phyloP scores from a whole-genome alignment of 2,888 invertebrate genomes.

The Acrobasis consociella region DNA sequence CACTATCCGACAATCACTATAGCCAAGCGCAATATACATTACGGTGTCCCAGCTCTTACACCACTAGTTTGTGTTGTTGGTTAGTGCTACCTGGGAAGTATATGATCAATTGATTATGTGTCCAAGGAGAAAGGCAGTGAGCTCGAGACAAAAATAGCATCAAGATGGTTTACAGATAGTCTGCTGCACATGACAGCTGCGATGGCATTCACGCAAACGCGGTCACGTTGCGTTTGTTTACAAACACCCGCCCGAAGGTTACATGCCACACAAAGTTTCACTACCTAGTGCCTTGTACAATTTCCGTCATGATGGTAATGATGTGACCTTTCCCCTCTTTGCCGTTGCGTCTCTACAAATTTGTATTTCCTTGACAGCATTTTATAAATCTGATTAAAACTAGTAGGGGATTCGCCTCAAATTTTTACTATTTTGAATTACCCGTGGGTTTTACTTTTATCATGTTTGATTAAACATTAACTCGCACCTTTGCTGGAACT shows the following conservation, averaged over 20 bases:
- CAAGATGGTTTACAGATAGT: slow-evolving; percentile 11
- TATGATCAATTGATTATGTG: background rate
- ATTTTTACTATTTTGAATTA: too few species aligned
- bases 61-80: too few species aligned
- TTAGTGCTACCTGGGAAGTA: too few species aligned
- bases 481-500: too few species aligned
- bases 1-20: too few species aligned
- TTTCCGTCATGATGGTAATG: slow-evolving; percentile 4
- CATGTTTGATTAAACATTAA: too few species aligned
- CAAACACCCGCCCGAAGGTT: slow-evolving; percentile 61
- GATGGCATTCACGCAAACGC: slow-evolving; percentile 50
- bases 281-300: slow-evolving; percentile 7
- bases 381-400: background rate
- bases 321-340: background rate
- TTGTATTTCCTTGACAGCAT: background rate
- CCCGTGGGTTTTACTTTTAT: too few species aligned
- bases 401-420: too few species aligned
- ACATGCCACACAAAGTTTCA: slow-evolving; percentile 36
- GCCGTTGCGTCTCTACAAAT: background rate
- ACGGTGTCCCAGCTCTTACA: too few species aligned
- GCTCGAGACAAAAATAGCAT: background rate
- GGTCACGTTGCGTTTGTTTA: slow-evolving; percentile 61
- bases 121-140: background rate
- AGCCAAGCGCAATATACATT: too few species aligned
- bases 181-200: slow-evolving; percentile 25